Evolutionary conservation across 2,113 vertebrate species (phyloP).

Genomic region (Silurus glanis): DNA sequence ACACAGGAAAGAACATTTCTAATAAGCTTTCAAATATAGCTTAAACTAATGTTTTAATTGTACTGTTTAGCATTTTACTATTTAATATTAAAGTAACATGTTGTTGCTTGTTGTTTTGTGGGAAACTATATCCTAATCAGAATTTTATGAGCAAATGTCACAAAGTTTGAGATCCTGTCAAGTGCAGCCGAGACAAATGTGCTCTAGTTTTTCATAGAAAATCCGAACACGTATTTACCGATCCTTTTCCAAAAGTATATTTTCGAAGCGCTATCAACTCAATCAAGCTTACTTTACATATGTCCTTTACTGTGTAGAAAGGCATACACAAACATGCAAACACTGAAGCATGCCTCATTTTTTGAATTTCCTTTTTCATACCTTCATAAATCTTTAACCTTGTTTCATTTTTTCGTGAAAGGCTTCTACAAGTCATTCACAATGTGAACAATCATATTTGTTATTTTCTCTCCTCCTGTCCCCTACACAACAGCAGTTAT

Average conservation of each 20-base stretch:
- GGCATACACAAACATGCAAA: neutral
- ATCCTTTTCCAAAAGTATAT: neutral
- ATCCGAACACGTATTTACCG: neutral
- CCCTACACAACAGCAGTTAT: neutral
- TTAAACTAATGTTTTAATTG: neutral
- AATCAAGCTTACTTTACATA: neutral
- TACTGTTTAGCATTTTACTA: neutral
- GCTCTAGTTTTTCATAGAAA: neutral
- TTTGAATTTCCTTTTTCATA: slow-evolving; percentile 7
- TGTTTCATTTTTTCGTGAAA: neutral
- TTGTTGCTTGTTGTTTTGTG: neutral
- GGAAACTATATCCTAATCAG: neutral
- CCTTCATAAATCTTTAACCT: slow-evolving; percentile 30
- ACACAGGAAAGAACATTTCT: neutral
- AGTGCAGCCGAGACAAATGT: neutral
- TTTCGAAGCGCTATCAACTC: slow-evolving; percentile 1
- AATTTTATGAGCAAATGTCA: neutral
- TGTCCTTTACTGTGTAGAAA: slow-evolving; percentile 6
- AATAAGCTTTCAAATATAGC: neutral
- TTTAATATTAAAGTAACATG: neutral
- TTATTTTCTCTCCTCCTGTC: neutral
- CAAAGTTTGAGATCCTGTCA: slow-evolving; percentile 4
- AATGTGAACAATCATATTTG: neutral
- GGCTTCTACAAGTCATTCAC: neutral
- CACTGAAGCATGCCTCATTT: neutral